A percentile compares a stretch with the other conserved stretches of the same genome.
Evolutionary conservation across 1,140 invertebrate genomes (phyloP).

Genomic region (Lucilia sericata): DNA sequence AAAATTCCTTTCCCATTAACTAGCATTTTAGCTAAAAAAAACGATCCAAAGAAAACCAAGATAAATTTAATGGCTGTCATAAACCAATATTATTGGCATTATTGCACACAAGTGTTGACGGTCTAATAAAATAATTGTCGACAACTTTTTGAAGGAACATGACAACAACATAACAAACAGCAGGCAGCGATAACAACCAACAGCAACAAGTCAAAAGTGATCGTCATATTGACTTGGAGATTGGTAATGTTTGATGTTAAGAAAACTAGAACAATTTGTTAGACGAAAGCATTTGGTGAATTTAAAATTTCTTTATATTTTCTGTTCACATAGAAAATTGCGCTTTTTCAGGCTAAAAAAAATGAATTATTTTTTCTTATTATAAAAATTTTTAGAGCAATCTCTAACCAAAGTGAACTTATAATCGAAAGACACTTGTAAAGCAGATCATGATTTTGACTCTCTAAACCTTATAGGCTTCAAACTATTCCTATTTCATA

Average conservation of each 20-base stretch:
- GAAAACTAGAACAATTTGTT: too few species aligned
- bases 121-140: constrained; percentile 68
- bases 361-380: constrained; percentile 14
- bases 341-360: too few species aligned
- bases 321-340: too few species aligned
- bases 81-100: constrained; percentile 68
- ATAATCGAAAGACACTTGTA: neutral
- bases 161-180: neutral
- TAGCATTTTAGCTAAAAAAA: too few species aligned
- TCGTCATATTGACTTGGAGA: neutral
- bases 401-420: neutral
- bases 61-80: constrained; percentile 58
- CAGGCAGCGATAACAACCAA: constrained; percentile 22
- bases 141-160: constrained; percentile 49
- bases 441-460: neutral
- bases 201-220: neutral
- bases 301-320: too few species aligned
- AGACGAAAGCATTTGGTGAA: too few species aligned
- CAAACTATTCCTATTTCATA: too few species aligned
- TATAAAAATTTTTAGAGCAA: neutral
- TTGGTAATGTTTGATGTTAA: too few species aligned
- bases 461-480: neutral
- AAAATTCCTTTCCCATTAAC: too few species aligned
- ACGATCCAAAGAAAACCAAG: neutral
- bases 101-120: constrained; percentile 68